Evolutionary conservation across 2,888 invertebrate species (phyloP).

Genomic region (Nephrotoma guestfalica): DNA sequence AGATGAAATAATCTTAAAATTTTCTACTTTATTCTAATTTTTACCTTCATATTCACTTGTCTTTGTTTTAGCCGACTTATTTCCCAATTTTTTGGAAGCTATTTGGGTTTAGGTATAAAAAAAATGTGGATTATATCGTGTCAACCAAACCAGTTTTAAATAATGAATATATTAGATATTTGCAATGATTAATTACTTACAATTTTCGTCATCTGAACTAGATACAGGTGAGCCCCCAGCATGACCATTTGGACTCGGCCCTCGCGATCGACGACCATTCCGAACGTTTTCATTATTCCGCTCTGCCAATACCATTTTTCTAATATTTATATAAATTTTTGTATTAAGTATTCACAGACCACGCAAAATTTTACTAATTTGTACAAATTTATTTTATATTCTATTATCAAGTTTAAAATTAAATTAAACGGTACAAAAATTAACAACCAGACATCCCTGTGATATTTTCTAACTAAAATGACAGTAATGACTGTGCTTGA

Average conservation of each 20-base stretch:
- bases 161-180: background rate
- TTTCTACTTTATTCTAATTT: background rate
- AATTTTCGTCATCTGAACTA: conserved; percentile 77
- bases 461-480: background rate
- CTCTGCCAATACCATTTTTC: conserved; percentile 75
- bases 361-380: background rate
- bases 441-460: background rate
- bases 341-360: background rate
- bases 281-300: conserved; percentile 68
- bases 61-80: conserved; percentile 27
- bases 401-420: background rate
- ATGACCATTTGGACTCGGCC: conserved; percentile 80
- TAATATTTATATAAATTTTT: background rate
- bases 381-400: background rate
- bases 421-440: background rate
- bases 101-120: background rate
- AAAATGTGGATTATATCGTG: background rate
- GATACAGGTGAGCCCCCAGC: conserved; percentile 47
- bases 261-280: conserved; percentile 78
- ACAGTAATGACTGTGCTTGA: background rate
- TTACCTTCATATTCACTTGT: conserved; percentile 33
- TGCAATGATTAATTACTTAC: conserved; percentile 31
- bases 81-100: conserved; percentile 31
- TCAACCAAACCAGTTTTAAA: background rate
- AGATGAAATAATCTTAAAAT: background rate